Evolutionary conservation across 53 echinoderm and acorn worm genomes (phyloP).

Genomic region (Luidia sarsii): DNA sequence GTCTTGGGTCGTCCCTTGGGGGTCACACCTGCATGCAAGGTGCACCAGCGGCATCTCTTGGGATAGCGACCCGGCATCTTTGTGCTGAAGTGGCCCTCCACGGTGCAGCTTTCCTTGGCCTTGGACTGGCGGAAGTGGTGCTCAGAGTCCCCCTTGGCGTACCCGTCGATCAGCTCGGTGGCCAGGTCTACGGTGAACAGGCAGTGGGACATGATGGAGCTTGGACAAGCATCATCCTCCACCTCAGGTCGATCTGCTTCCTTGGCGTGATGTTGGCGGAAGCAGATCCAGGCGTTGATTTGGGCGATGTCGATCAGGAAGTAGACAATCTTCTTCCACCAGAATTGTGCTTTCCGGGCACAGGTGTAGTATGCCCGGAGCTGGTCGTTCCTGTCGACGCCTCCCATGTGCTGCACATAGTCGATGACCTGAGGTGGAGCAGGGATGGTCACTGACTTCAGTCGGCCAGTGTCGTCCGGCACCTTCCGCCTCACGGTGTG

Average conservation of each 20-base stretch:
- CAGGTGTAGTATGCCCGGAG: constrained; percentile 1
- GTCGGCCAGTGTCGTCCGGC: background rate
- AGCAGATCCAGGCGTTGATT: background rate
- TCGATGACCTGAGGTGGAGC: constrained; percentile 20
- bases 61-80: background rate
- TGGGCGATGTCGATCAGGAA: constrained; percentile 1
- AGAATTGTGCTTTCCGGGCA: background rate
- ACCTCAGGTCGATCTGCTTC: background rate
- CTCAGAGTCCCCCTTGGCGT: background rate
- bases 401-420: background rate
- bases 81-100: background rate
- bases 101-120: background rate
- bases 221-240: background rate
- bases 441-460: background rate
- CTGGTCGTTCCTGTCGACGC: constrained; percentile 1
- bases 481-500: background rate
- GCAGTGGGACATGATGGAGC: background rate
- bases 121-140: constrained; percentile 1
- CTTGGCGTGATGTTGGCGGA: background rate
- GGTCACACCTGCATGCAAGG: background rate
- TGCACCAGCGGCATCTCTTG: background rate
- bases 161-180: background rate
- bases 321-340: constrained; percentile 11
- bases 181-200: background rate
- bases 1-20: background rate